Percentiles rank a stretch among this genome's conserved stretches.
These are phyloP conservation scores for Muraenolepis orangiensis DNA, from an alignment of 2,797 vertebrate species.

Conservation along the genomic window DNA sequence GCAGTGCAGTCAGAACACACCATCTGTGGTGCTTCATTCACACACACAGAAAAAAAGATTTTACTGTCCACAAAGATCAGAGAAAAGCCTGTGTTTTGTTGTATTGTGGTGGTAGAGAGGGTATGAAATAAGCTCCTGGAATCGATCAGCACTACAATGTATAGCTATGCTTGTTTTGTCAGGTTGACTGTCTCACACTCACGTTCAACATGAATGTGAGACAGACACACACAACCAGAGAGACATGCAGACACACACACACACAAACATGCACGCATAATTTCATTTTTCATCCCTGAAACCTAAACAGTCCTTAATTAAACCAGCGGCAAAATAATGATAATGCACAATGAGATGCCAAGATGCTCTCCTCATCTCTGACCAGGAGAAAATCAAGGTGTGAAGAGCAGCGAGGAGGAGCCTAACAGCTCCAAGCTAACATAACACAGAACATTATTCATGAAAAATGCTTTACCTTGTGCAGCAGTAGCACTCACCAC, in stretches of 20 bases:
- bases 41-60: slow-evolving; percentile 30
- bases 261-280: not conserved
- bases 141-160: not conserved
- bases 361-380: too few relatives aligned
- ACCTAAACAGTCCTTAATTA: not conserved
- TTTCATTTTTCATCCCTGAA: not conserved
- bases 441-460: slow-evolving; percentile 70
- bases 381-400: slow-evolving; percentile 47
- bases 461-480: slow-evolving; percentile 63
- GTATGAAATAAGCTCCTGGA: not conserved
- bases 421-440: slow-evolving; percentile 56
- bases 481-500: slow-evolving; percentile 49
- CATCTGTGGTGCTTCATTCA: slow-evolving; percentile 70
- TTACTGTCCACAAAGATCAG: slow-evolving; percentile 28
- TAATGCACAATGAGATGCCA: not conserved
- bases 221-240: not conserved
- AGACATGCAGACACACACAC: not conserved
- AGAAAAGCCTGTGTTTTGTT: slow-evolving; percentile 14
- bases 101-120: not conserved
- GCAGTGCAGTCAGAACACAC: slow-evolving; percentile 63
- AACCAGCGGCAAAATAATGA: not conserved
- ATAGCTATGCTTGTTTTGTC: not conserved
- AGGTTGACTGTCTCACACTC: not conserved
- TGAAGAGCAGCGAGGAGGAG: slow-evolving; percentile 55
- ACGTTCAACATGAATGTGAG: too few relatives aligned